Percentiles rank a stretch among this genome's conserved stretches.
These are phyloP conservation scores for Didymodactylos carnosus DNA, from an alignment of 2,888 invertebrate genomes.

Conservation along the genomic window DNA sequence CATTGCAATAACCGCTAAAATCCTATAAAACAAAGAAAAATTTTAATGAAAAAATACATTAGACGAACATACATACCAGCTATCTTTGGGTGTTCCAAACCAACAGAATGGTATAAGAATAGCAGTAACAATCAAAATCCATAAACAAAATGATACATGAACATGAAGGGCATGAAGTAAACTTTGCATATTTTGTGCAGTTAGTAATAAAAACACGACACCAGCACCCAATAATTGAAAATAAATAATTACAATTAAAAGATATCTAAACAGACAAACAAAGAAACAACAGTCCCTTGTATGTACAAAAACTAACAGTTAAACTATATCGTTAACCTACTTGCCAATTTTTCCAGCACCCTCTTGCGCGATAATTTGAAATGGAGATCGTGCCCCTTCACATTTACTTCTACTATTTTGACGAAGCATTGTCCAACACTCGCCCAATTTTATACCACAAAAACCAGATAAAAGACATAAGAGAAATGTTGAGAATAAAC, in stretches of 20 bases:
- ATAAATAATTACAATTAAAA: constrained; percentile 45
- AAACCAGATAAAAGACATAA: constrained; percentile 50
- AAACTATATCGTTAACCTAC: constrained; percentile 19
- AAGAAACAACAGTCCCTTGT: too few relatives aligned
- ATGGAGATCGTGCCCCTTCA: constrained; percentile 52
- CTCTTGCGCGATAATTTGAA: constrained; percentile 60
- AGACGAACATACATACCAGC: too few relatives aligned
- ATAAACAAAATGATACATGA: constrained; percentile 34
- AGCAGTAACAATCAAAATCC: constrained; percentile 55
- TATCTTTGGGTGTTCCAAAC: constrained; percentile 72
- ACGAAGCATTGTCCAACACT: constrained; percentile 60
- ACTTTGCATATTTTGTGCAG: constrained; percentile 46
- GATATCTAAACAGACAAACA: constrained; percentile 19
- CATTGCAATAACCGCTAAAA: constrained; percentile 47
- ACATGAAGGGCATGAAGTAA: constrained; percentile 1
- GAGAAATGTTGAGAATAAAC: constrained; percentile 43
- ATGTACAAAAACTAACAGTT: neutral
- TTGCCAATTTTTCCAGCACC: constrained; percentile 45
- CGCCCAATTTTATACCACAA: constrained; percentile 56
- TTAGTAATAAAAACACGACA: constrained; percentile 45
- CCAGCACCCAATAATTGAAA: constrained; percentile 46
- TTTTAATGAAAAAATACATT: too few relatives aligned
- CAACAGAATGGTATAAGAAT: constrained; percentile 60
- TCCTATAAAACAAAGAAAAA: constrained; percentile 36
- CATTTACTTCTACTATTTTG: constrained; percentile 42